Conservation (phyloP, 2,888 invertebrate genomes). For the Lasioglossum marginatum region DNA sequence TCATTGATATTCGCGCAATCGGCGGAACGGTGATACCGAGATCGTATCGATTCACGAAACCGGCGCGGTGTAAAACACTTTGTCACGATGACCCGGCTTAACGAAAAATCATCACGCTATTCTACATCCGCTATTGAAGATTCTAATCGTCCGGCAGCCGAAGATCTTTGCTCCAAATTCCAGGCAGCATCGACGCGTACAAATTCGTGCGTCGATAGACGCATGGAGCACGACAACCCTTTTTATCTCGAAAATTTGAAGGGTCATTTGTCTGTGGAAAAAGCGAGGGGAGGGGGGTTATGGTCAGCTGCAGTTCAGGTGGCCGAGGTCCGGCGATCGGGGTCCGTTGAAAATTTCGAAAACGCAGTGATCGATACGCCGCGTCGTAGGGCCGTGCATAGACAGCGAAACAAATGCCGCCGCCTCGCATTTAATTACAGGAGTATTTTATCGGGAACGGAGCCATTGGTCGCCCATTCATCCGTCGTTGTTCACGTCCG, state of each 20-base stretch:
- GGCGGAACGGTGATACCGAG: constrained; percentile 48
- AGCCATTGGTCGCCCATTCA: constrained; percentile 79
- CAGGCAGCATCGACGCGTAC: neutral
- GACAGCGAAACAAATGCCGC: constrained; percentile 77
- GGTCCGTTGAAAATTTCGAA: constrained; percentile 57
- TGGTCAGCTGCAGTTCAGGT: constrained; percentile 5
- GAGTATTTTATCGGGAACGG: constrained; percentile 82
- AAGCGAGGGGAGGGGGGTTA: neutral
- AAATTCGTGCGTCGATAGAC: neutral
- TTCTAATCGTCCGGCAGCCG: neutral
- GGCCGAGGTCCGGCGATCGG: constrained; percentile 17
- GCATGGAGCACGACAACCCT: neutral
- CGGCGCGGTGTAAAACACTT: constrained; percentile 40
- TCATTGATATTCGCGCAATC: constrained; percentile 62
- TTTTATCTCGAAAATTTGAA: constrained; percentile 40
- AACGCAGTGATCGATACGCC: constrained; percentile 63
- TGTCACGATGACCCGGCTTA: constrained; percentile 20
- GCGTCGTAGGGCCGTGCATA: constrained; percentile 60
- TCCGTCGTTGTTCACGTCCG: constrained; percentile 70
- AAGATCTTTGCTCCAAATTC: neutral
- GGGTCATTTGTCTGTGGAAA: constrained; percentile 34
- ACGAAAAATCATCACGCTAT: constrained; percentile 23
- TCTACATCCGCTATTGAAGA: neutral
- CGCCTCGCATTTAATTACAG: constrained; percentile 83
- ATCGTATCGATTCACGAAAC: constrained; percentile 49